Evolutionary conservation across 2,888 invertebrate species (phyloP), one percentile per base, ranked within the genome.

Genomic region (Elmis aenea): DNA sequence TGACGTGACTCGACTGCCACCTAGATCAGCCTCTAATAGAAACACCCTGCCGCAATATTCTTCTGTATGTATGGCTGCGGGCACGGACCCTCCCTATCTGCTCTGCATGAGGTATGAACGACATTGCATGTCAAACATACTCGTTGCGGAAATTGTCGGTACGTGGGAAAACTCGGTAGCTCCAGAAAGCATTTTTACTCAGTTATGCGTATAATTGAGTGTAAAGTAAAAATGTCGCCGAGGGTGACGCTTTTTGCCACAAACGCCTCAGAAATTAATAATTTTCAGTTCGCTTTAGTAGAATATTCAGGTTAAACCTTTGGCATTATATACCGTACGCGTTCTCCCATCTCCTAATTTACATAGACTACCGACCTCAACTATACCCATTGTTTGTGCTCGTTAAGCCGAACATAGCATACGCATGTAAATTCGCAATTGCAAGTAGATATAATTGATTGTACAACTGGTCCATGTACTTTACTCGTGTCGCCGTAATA

Each of bases 1-100:
- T 46, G 46, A 46, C 46, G 46, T 46, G 46, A 42, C 46, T 39
- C 33, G 46, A 46, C 42, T 45, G 36, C 41, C 32, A 34, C 39
- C 35, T 18, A 34, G 36, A 37, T 18, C 33, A 31, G 37, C 28
- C 38, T 40, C 33, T 43, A 46, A 46, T 46, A 46, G 46, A 46
- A 46, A 38, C 46, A 39, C 36, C 39, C 36, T 35, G 22, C 39
- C 33, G 15, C 39, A 43, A 42, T 42, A 34, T 43, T 43, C 30
- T 40, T 32, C 35, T 33, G 32, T 39, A 37, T 38, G 39, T 38
- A 35, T 37, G 24, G 34, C 40, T 40, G 26, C 27, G 29, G 39
- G 39, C 43, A 32, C 33, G 34, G 38, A 41, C 35, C 40, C n/a
- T n/a, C n/a, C n/a, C 21, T 28, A 35, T 40, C 40, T 39, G 20